Conservation (phyloP, 2,888 invertebrate genomes). For the Orchesellides sinensis region DNA sequence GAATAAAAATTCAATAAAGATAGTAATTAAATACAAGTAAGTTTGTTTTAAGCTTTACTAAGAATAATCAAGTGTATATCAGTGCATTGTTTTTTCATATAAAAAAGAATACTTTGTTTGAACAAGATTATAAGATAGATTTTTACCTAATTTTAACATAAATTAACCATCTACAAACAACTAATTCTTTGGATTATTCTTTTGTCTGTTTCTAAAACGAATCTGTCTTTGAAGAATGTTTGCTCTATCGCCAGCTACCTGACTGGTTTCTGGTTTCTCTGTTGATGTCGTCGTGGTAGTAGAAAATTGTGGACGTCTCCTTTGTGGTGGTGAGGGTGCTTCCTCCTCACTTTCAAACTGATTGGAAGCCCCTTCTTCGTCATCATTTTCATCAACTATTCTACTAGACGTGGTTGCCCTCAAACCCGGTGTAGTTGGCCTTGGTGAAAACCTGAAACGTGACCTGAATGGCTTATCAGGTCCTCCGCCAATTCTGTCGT, state of each 20-base stretch:
- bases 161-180: not conserved
- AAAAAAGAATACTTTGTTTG: no score
- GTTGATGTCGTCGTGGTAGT: constrained; percentile 32
- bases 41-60: no score
- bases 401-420: not conserved
- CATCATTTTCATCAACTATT: not conserved
- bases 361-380: constrained; percentile 16
- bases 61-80: no score
- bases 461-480: constrained; percentile 18
- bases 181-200: constrained; percentile 34
- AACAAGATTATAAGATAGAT: not conserved
- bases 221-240: constrained; percentile 58
- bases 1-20: no score
- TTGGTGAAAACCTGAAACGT: constrained; percentile 30
- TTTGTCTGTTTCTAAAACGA: constrained; percentile 32
- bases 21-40: no score
- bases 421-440: not conserved
- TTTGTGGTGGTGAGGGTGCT: constrained; percentile 18
- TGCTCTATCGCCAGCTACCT: constrained; percentile 31
- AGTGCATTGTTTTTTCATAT: constrained; percentile 29
- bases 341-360: constrained; percentile 43
- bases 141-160: not conserved
- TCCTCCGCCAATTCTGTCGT: no score
- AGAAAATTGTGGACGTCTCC: constrained; percentile 14
- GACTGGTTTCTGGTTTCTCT: not conserved